Percentiles rank a stretch among this genome's conserved stretches.
These are phyloP conservation scores for Zaprionus taronus DNA, from an alignment of 1,140 invertebrate species.

Conservation along the genomic window DNA sequence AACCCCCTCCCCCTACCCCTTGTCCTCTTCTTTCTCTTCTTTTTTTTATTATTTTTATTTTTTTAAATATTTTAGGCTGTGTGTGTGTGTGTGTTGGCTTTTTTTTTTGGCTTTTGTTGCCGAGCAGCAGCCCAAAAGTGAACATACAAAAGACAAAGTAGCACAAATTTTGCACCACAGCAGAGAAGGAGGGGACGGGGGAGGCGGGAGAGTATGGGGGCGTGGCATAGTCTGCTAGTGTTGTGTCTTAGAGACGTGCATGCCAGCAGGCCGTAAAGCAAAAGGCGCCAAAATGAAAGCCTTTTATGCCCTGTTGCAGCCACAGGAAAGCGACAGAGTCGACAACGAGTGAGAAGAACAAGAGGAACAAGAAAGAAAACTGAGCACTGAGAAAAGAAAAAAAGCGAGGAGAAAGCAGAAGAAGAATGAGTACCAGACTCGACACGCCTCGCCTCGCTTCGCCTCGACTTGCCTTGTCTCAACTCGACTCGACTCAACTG, in stretches of 20 bases:
- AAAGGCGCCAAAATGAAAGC: constrained; percentile 74
- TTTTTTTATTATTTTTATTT: constrained; percentile 54
- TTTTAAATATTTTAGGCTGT: constrained; percentile 50
- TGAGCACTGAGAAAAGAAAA: too few relatives aligned
- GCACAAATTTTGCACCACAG: constrained; percentile 64
- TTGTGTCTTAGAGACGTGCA: constrained; percentile 66
- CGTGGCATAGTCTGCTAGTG: constrained; percentile 9
- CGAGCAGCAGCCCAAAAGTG: constrained; percentile 55
- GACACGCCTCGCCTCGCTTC: neutral
- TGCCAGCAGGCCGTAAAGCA: constrained; percentile 71
- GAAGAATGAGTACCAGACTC: neutral
- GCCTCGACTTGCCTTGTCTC: neutral
- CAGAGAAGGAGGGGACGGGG: neutral
- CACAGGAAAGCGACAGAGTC: neutral
- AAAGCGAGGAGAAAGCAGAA: too few relatives aligned
- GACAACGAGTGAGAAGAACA: neutral
- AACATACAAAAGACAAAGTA: constrained; percentile 79
- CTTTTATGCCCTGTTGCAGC: constrained; percentile 30
- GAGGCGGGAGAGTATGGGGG: neutral
- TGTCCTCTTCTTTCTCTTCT: neutral
- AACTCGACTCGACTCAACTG: neutral
- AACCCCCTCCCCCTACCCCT: neutral
- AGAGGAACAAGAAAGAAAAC: neutral
- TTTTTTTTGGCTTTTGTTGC: constrained; percentile 51
- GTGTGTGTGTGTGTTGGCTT: constrained; percentile 4